Evolutionary conservation across 2,113 vertebrate genomes (phyloP).

Genomic region (Puntigrus tetrazona): DNA sequence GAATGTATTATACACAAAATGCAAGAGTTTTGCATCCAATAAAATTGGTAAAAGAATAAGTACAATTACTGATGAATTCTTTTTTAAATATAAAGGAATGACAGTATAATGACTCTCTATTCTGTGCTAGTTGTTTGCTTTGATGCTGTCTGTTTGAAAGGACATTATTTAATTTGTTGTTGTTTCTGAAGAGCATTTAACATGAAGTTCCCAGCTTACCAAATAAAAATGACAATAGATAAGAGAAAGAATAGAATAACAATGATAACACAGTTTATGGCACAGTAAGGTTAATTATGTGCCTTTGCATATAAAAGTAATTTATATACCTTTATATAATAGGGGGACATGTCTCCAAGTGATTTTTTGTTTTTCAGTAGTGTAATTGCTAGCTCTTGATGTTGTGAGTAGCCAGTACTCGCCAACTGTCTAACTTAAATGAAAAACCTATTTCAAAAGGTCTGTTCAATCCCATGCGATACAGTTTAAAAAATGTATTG

Average conservation of each 20-base stretch:
- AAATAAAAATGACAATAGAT: background rate
- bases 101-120: background rate
- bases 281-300: background rate
- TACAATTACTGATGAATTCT: background rate
- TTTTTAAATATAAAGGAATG: background rate
- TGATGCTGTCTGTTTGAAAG: background rate
- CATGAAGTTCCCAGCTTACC: background rate
- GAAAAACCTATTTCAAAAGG: background rate
- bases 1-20: too few species aligned
- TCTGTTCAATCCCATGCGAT: too few species aligned
- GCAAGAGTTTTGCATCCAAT: too few species aligned
- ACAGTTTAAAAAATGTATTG: too few species aligned
- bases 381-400: background rate
- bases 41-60: too few species aligned
- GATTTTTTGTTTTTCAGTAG: background rate
- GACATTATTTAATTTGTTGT: too few species aligned
- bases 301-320: background rate
- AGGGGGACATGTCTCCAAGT: background rate
- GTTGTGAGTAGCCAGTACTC: background rate
- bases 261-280: background rate
- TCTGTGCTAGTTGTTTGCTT: background rate
- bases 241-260: background rate
- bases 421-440: background rate
- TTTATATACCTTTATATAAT: background rate
- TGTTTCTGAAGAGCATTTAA: background rate